These are phyloP conservation scores for Caenorhabditis briggsae DNA, from an alignment of 1,140 invertebrate species.

Conservation along the genomic window DNA sequence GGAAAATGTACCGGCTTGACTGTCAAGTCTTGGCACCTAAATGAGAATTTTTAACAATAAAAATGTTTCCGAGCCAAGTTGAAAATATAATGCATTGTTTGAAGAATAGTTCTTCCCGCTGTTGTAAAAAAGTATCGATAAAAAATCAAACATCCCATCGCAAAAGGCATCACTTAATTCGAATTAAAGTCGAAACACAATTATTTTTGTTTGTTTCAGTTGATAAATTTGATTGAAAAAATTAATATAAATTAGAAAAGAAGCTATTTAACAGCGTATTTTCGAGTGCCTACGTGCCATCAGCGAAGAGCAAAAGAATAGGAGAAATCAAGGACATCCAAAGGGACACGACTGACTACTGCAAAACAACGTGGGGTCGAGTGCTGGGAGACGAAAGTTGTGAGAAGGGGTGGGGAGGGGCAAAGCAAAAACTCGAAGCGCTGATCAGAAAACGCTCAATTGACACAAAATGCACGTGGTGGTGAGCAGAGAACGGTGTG, in stretches of 20 bases:
- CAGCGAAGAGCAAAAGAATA: conserved; percentile 12
- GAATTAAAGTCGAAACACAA: too few relatives aligned
- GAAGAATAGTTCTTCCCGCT: too few relatives aligned
- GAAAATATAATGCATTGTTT: too few relatives aligned
- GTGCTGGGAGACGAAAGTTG: conserved; percentile 13
- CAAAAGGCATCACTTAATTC: too few relatives aligned
- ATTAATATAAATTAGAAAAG: too few relatives aligned
- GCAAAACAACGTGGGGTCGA: conserved; percentile 24
- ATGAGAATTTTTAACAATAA: neutral
- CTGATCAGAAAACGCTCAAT: conserved; percentile 42
- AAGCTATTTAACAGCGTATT: neutral
- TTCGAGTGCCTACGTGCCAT: conserved; percentile 10
- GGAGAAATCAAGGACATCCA: conserved; percentile 9
- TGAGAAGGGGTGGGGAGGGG: conserved; percentile 21
- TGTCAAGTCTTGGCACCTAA: too few relatives aligned
- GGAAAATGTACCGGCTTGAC: neutral
- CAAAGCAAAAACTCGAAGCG: conserved; percentile 16
- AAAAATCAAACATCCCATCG: too few relatives aligned
- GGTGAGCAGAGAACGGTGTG: conserved; percentile 33
- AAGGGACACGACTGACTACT: conserved; percentile 16
- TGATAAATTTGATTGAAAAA: too few relatives aligned
- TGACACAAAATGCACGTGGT: conserved; percentile 21
- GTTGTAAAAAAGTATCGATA: too few relatives aligned
- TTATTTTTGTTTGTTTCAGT: too few relatives aligned
- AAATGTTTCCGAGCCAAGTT: neutral